Conservation (phyloP, 1,140 invertebrate species). For the Sipha flava region DNA sequence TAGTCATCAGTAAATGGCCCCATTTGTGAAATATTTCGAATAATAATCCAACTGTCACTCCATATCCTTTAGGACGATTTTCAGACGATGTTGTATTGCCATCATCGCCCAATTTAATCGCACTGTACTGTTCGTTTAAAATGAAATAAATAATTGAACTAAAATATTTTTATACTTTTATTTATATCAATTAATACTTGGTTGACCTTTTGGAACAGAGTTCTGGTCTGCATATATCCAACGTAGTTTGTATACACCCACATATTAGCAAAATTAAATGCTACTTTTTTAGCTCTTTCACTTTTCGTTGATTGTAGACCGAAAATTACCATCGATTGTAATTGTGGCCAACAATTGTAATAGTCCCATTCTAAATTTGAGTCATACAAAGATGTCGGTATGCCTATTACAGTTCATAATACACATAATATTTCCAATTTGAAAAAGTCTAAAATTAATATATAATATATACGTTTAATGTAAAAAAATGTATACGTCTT, state of each 20-base stretch:
- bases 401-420: no score
- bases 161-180: not conserved
- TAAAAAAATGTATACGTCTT: no score
- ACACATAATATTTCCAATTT: no score
- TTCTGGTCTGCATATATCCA: constrained; percentile 46
- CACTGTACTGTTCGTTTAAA: constrained; percentile 56
- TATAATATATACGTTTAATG: no score
- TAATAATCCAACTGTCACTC: constrained; percentile 87
- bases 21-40: constrained; percentile 64
- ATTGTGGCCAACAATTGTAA: constrained; percentile 76
- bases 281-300: constrained; percentile 45
- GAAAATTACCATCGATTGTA: constrained; percentile 56
- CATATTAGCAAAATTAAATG: constrained; percentile 48
- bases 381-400: constrained; percentile 59
- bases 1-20: constrained; percentile 42
- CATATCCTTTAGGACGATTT: constrained; percentile 79
- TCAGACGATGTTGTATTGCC: constrained; percentile 82
- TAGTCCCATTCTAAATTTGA: constrained; percentile 82
- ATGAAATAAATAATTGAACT: not conserved
- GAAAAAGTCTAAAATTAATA: no score
- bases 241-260: constrained; percentile 54
- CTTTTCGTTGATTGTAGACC: constrained; percentile 48
- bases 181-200: no score
- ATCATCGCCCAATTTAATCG: constrained; percentile 55
- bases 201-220: constrained; percentile 76